phyloP scores from a whole-genome alignment of 2,113 vertebrate genomes.

The Fregata magnificens region DNA sequence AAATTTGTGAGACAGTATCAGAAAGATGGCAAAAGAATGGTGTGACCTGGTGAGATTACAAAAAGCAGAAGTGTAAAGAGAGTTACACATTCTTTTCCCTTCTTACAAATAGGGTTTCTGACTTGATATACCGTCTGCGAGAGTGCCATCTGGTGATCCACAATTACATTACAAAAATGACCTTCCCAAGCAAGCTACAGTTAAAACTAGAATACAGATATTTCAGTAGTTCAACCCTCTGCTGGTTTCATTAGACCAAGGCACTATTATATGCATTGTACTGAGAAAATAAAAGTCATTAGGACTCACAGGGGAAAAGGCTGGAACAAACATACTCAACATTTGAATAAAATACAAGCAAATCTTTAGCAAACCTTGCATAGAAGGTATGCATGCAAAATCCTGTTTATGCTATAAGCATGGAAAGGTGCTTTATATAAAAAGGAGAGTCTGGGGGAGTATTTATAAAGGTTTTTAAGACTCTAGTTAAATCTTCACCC shows the following conservation, averaged over 20 bases:
- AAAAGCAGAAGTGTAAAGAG: conserved; percentile 30
- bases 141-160: conserved; percentile 60
- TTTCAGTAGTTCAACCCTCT: not conserved
- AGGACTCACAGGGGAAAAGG: not conserved
- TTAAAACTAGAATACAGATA: not conserved
- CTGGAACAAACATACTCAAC: not conserved
- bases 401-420: not conserved
- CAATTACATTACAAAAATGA: conserved; percentile 29
- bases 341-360: conserved; percentile 12
- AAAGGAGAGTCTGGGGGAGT: not conserved
- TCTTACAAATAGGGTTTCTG: not conserved
- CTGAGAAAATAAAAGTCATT: conserved; percentile 44
- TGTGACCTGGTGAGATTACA: conserved; percentile 25
- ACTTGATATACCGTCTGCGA: conserved; percentile 10
- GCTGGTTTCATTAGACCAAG: not conserved
- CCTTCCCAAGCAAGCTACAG: not conserved
- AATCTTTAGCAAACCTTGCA: not conserved
- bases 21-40: conserved; percentile 8
- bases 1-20: conserved; percentile 3
- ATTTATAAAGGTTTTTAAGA: not conserved
- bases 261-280: not conserved
- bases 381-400: not conserved
- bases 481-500: not conserved
- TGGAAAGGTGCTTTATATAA: not conserved
- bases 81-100: not conserved